Evolutionary conservation across 2,888 invertebrate genomes (phyloP), one percentile per base, ranked within the genome.

Genomic region (Galerucella nymphaeae): DNA sequence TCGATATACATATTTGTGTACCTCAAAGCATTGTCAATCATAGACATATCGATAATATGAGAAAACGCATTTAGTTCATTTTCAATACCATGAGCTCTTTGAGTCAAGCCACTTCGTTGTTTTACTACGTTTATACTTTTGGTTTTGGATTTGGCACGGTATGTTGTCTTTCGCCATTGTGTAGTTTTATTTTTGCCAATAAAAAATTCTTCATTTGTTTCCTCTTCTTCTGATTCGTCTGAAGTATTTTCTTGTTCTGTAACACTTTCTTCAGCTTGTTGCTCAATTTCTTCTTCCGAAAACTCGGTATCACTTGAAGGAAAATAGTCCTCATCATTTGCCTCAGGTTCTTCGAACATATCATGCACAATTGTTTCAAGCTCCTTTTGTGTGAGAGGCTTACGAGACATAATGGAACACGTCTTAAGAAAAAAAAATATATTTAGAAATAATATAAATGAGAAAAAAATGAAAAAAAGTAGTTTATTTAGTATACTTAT

Each of bases 361-460:
- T 65, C 55, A n/a, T 53, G 65, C 20, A n/a, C 65, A 53, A 65
- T 14, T 65, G 23, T 23, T 69, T 69, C 20, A 30, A 69, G 23
- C 62, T 69, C 48, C 41, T 69, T 61, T 62, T 70, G 18, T 70
- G 70, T 63, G 30, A 53, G 62, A n/a, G 57, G 41, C 66, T 55
- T 57, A 63, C 55, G 48, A 63, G 63, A 16, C 63, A 70, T 63
- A 70, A 63, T 50, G 63, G 63, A 50, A 63, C 53, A 70, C 63
- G 70, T 63, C 70, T 70, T 16, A 70, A 70, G 23, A 2, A 23
- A 63, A n/a, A 18, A 50, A 69, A 23, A 58, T 58, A 59, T 20
- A 45, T 45, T 20, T 64, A 55, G 30, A 53, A 55, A 55, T 38
- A 16, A 66, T 55, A 38, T 66, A 38, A 69, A 69, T 62, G 38